Base-by-base conservation (phyloP, 2,888 invertebrate genomes). In the Dendrolimus pini region DNA sequence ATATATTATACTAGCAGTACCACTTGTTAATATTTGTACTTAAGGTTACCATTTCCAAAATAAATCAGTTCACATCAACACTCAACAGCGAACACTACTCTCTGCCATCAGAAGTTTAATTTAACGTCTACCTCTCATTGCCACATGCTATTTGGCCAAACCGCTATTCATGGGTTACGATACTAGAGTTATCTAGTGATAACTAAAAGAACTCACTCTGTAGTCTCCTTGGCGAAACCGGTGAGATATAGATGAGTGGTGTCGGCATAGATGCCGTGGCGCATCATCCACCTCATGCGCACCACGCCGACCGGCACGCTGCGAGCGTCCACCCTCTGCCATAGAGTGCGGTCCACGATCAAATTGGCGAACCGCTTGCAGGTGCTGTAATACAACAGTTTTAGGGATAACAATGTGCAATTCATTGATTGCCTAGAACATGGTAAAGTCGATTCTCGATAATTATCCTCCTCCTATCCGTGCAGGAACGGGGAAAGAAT, bases 281-380 rank as follows among this genome's bases (percentile, higher is more conserved):
- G 59, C 0, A 91, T 65, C 54, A 84, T 76, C 77, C 89, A 87
- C 6, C 77, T 70, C n/a, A 92, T 67, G 0, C 85, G 80, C 65
- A 60, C 72, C 53, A 60, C 71, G 13, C 74, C 82, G 13, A 68
- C 79, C 52, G 61, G 80, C 55, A 66, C 62, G 0, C 58, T 63
- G 14, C 91, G 76, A 1, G 88, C 84, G 65, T 93, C 92, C 53
- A 92, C 91, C 0, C 58, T 66, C 41, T 72, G 77, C 93, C 93
- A 93, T 1, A 93, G 79, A 0, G 92, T 87, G 53, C 89, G 88
- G 67, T 93, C 93, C 12, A 81, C 78, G 0, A 89, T 78, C 0
- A 93, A 63, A 1, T 76, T 67, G 7, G 82, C 83, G 0, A 93
- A 77, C 0, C 92, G 84, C 0, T 78, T 65, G 62, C 92, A 92